These are phyloP conservation scores for Omphaloscelis lunosa DNA, from an alignment of 2,888 invertebrate species.

Conservation along the genomic window DNA sequence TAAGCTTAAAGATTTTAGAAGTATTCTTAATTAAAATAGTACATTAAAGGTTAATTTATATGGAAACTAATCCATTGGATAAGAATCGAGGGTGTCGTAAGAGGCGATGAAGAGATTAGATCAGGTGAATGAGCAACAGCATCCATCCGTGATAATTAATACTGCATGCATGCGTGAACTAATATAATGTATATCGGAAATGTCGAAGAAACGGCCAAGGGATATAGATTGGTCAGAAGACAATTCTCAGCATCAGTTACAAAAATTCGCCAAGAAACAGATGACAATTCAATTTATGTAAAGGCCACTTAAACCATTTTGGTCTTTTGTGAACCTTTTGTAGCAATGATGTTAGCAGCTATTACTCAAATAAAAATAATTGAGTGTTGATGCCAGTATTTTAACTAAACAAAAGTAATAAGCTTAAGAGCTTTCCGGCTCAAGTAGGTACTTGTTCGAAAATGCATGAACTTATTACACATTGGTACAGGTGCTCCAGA, in stretches of 20 bases:
- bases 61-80: constrained; percentile 29
- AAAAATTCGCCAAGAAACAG: background rate
- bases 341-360: background rate
- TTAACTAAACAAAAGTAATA: constrained; percentile 37
- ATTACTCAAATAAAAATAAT: constrained; percentile 30
- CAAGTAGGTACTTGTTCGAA: constrained; percentile 29
- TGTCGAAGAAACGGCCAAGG: constrained; percentile 5
- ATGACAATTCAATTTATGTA: background rate
- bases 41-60: constrained; percentile 9
- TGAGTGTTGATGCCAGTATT: constrained; percentile 24
- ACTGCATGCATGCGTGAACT: constrained; percentile 48
- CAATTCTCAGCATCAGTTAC: background rate
- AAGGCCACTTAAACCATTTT: background rate
- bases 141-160: constrained; percentile 43
- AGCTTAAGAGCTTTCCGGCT: constrained; percentile 40
- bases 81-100: constrained; percentile 42
- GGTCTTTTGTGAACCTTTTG: background rate
- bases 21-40: constrained; percentile 9
- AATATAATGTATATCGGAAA: constrained; percentile 25
- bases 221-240: background rate
- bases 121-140: constrained; percentile 50
- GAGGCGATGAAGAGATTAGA: constrained; percentile 46
- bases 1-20: constrained; percentile 33
- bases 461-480: constrained; percentile 27
- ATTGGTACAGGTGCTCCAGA: constrained; percentile 29